A percentile compares a stretch with the other conserved stretches of the same genome.
These are phyloP conservation scores for Maccullochella peelii DNA, from an alignment of 2,113 vertebrate species.

Conservation along the genomic window DNA sequence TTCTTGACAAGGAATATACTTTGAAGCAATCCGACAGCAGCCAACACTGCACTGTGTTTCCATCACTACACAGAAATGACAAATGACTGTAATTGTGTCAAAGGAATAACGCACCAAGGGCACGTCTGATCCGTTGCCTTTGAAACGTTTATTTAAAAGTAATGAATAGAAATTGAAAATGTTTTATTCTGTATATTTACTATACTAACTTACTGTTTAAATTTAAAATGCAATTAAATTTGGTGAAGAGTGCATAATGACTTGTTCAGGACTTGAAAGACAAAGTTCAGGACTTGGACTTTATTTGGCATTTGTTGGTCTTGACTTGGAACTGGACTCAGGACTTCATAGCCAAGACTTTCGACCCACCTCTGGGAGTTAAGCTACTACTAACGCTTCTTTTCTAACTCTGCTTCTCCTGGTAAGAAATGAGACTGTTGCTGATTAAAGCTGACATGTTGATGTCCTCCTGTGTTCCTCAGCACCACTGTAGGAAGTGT, in stretches of 20 bases:
- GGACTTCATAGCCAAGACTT: background rate
- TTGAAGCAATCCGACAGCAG: background rate
- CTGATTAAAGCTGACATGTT: background rate
- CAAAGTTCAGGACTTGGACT: background rate
- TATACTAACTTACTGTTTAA: background rate
- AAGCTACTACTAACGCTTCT: background rate
- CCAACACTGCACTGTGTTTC: background rate
- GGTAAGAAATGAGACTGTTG: background rate
- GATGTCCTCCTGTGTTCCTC: slow-evolving; percentile 28
- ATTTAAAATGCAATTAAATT: no score
- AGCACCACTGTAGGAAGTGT: slow-evolving; percentile 99
- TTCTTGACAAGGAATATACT: background rate
- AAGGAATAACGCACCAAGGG: background rate
- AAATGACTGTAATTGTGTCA: background rate
- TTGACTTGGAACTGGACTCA: background rate
- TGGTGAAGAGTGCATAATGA: background rate
- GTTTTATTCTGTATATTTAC: background rate
- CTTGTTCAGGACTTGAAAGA: background rate
- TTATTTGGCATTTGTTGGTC: background rate
- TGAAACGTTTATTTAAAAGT: background rate
- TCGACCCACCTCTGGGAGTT: background rate
- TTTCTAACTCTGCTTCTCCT: background rate
- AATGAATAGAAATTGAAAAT: background rate
- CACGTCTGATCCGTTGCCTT: background rate
- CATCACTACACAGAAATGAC: no score